Evolutionary conservation across 37 sponge, comb jelly and placozoan species (phyloP).

Genomic region (Oopsacas minuta): DNA sequence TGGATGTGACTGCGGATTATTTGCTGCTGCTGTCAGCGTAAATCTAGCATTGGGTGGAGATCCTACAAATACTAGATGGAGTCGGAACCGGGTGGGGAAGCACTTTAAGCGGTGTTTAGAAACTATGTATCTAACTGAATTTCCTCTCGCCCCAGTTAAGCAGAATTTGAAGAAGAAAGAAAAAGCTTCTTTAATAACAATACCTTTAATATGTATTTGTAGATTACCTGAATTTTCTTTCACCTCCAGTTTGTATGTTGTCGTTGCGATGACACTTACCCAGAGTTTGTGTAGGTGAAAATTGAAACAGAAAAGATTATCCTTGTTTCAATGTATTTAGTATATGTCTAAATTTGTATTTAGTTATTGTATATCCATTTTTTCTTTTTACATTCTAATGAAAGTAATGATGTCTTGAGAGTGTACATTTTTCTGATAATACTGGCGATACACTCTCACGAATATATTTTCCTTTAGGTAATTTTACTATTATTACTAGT

Average conservation of each 20-base stretch:
- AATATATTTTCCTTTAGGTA: not conserved
- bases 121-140: not conserved
- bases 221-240: not conserved
- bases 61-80: not conserved
- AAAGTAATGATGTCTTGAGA: not conserved
- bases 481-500: not conserved
- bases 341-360: not conserved
- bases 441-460: not conserved
- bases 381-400: slow-evolving; percentile 8
- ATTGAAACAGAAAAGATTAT: not conserved
- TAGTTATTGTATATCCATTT: not conserved
- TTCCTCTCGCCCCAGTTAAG: not conserved
- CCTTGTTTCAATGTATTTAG: not conserved
- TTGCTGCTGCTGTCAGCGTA: not conserved
- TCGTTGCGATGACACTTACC: not conserved
- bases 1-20: not conserved
- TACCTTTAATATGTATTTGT: slow-evolving; percentile 12
- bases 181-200: not conserved
- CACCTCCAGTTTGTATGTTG: not conserved
- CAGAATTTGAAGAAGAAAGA: not conserved
- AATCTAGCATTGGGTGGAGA: not conserved
- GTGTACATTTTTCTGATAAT: slow-evolving; percentile 3
- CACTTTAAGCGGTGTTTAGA: not conserved
- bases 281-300: not conserved
- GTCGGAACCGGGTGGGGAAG: not conserved